phyloP scores from a whole-genome alignment of 2,888 invertebrate genomes.

The Sceliomorpha sp. region DNA sequence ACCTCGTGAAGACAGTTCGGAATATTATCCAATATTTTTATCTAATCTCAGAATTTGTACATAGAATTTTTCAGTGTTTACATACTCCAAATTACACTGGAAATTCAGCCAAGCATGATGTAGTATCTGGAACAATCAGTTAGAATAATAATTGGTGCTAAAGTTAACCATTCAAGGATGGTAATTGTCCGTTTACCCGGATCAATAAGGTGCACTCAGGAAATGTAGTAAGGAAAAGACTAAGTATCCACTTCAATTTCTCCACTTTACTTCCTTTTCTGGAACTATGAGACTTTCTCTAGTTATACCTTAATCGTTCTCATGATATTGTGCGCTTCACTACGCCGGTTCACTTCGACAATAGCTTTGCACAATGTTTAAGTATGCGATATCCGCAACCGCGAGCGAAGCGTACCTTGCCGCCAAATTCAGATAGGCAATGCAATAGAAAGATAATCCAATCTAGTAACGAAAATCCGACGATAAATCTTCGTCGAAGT shows the following conservation, averaged over 20 bases:
- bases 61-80: too few relatives aligned
- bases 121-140: too few relatives aligned
- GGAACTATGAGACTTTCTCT: conserved; percentile 31
- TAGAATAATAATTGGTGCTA: too few relatives aligned
- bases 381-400: conserved; percentile 13
- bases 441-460: conserved; percentile 27
- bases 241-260: conserved; percentile 24
- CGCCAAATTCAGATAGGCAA: conserved; percentile 2
- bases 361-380: conserved; percentile 18
- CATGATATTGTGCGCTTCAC: conserved; percentile 21
- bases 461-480: conserved; percentile 59
- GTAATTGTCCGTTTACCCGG: too few relatives aligned
- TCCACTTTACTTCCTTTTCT: conserved; percentile 27
- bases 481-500: conserved; percentile 65
- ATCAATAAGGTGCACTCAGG: too few relatives aligned
- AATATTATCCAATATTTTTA: too few relatives aligned
- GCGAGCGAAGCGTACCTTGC: conserved; percentile 2
- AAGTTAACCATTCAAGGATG: too few relatives aligned
- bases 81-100: too few relatives aligned
- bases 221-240: background rate
- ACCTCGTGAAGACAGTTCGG: too few relatives aligned
- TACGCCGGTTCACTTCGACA: conserved; percentile 7
- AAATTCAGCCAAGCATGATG: too few relatives aligned
- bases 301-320: background rate
- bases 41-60: too few relatives aligned